A percentile compares a stretch with the other conserved stretches of the same genome.
These are phyloP conservation scores for Anolis sagrei DNA, from an alignment of 2,113 vertebrate species.

Conservation along the genomic window DNA sequence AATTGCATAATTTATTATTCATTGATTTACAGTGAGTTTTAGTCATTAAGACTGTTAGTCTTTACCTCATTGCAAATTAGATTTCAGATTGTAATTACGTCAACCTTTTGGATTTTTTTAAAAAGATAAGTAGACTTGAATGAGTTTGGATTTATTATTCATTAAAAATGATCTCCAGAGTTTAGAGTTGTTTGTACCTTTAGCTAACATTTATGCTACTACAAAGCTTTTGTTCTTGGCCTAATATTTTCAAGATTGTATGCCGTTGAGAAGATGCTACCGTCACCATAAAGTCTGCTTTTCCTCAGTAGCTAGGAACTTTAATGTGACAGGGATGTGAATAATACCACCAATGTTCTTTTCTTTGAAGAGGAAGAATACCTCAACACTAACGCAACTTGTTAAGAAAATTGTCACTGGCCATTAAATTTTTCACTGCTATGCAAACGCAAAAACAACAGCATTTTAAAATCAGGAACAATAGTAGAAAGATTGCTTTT, in stretches of 20 bases:
- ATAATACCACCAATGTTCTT: too few relatives aligned
- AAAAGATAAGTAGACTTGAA: neutral
- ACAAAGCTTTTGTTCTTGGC: neutral
- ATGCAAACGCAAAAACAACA: too few relatives aligned
- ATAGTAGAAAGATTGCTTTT: too few relatives aligned
- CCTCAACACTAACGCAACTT: too few relatives aligned
- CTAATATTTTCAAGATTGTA: neutral
- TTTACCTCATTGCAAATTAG: conserved; percentile 28
- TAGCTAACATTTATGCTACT: neutral
- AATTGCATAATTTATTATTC: neutral
- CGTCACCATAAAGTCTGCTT: neutral
- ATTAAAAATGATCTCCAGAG: neutral
- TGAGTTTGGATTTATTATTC: neutral
- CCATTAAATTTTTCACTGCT: too few relatives aligned
- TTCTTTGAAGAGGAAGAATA: too few relatives aligned
- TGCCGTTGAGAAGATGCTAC: neutral
- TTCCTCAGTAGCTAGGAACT: too few relatives aligned
- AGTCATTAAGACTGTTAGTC: neutral
- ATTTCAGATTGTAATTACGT: conserved; percentile 16
- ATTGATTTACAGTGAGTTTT: conserved; percentile 28
- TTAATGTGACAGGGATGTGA: too few relatives aligned
- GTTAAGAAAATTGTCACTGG: too few relatives aligned
- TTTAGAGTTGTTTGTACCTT: neutral
- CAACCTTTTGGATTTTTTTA: neutral
- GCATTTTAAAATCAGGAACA: too few relatives aligned